A percentile compares a stretch with the other conserved stretches of the same genome.
These are phyloP conservation scores for Leptopilina boulardi DNA, from an alignment of 1,140 invertebrate genomes.

Conservation along the genomic window DNA sequence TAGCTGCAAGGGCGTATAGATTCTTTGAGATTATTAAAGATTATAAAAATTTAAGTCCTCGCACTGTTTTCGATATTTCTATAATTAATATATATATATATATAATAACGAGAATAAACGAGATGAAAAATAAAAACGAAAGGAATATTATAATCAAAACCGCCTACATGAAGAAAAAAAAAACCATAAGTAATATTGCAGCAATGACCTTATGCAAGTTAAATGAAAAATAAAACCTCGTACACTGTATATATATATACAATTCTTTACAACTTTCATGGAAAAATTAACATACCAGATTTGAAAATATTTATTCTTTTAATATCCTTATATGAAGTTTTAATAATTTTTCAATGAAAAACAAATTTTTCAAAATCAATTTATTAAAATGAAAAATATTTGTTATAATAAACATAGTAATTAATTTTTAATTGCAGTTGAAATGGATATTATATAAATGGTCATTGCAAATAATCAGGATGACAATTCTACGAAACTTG, in stretches of 20 bases:
- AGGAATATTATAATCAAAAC: background rate
- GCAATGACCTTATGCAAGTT: background rate
- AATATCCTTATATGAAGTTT: too few relatives aligned
- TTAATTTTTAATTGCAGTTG: background rate
- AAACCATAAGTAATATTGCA: background rate
- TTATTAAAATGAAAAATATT: slow-evolving; percentile 30
- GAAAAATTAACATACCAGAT: background rate
- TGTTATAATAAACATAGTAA: too few relatives aligned
- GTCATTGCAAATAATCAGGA: slow-evolving; percentile 27
- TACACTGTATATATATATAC: too few relatives aligned
- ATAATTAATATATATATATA: background rate
- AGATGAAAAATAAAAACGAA: background rate
- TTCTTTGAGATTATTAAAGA: background rate
- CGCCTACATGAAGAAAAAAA: background rate
- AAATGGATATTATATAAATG: background rate
- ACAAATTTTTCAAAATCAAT: too few relatives aligned
- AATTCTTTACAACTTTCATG: background rate
- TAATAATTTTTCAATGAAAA: too few relatives aligned
- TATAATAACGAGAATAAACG: background rate
- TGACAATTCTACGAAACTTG: slow-evolving; percentile 53
- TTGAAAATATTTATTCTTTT: too few relatives aligned
- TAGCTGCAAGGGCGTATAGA: background rate
- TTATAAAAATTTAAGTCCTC: background rate
- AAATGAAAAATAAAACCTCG: background rate
- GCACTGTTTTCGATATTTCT: background rate